These are phyloP conservation scores for Diorhabda carinulata DNA, from an alignment of 1,140 invertebrate genomes.

Conservation along the genomic window DNA sequence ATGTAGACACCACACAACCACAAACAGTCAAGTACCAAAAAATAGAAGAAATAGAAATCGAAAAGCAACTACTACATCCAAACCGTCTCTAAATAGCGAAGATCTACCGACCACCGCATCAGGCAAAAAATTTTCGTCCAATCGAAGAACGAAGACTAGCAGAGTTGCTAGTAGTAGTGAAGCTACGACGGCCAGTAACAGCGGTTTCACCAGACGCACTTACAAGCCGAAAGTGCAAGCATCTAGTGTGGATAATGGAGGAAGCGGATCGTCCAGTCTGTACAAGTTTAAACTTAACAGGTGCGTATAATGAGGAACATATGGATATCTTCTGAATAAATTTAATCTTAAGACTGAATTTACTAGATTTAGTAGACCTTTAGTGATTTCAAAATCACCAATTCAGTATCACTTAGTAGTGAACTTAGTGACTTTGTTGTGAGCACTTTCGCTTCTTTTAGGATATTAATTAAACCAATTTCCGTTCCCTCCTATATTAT, in stretches of 20 bases:
- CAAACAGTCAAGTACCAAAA: constrained; percentile 41
- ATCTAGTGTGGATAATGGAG: constrained; percentile 51
- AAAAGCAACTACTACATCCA: constrained; percentile 47
- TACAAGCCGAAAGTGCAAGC: constrained; percentile 59
- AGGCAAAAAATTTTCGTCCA: constrained; percentile 42
- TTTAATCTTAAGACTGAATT: no score
- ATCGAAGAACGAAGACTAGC: constrained; percentile 33
- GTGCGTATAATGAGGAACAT: constrained; percentile 35
- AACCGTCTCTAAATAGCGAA: constrained; percentile 63
- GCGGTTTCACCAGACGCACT: constrained; percentile 52
- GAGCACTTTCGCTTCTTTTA: no score
- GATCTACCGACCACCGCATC: constrained; percentile 49
- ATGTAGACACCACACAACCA: constrained; percentile 45
- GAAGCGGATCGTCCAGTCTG: constrained; percentile 52
- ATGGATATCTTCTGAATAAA: neutral
- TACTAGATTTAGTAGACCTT: no score
- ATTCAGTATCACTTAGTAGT: no score
- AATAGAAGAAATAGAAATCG: constrained; percentile 43
- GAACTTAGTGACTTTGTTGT: no score
- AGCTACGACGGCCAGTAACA: constrained; percentile 47
- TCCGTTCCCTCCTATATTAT: no score
- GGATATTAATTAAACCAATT: no score
- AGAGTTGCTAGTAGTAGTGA: constrained; percentile 27
- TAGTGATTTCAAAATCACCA: no score
- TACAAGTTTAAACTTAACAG: constrained; percentile 75